A percentile compares a stretch with the other conserved stretches of the same genome.
Conservation (phyloP, 2,797 vertebrate genomes). For the Morus bassanus region DNA sequence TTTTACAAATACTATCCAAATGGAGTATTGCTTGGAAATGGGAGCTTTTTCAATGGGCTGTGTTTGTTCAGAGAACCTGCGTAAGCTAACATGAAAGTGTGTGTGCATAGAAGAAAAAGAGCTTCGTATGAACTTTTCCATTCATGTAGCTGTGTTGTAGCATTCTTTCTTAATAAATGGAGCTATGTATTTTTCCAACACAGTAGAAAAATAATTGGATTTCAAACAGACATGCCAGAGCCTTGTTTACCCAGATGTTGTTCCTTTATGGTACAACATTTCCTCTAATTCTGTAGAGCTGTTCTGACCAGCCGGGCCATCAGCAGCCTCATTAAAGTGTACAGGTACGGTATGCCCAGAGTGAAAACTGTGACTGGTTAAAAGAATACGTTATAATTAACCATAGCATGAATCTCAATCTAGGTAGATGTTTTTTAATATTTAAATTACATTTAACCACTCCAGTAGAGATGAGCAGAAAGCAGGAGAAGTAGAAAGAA, state of each 20-base stretch:
- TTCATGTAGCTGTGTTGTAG: not conserved
- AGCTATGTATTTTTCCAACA: not conserved
- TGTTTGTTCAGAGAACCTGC: slow-evolving; percentile 7
- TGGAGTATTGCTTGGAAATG: not conserved
- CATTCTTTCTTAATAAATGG: not conserved
- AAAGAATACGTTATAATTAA: not conserved
- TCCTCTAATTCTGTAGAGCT: slow-evolving; percentile 12
- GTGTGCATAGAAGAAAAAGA: not conserved
- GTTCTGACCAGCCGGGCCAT: not conserved
- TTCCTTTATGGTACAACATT: not conserved
- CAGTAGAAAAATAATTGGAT: not conserved
- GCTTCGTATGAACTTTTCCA: not conserved
- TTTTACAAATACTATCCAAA: not conserved
- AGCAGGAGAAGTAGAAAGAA: not conserved
- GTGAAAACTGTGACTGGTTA: not conserved
- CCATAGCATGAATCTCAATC: not conserved
- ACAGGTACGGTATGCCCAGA: not conserved
- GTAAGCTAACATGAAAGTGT: not conserved
- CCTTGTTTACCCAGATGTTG: not conserved
- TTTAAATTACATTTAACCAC: not conserved
- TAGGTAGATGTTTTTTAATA: not conserved
- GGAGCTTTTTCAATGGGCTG: not conserved
- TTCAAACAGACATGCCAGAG: not conserved
- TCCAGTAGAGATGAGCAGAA: not conserved
- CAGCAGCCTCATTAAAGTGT: slow-evolving; percentile 35